Percentiles rank a stretch among this genome's conserved stretches.
These are phyloP conservation scores for Spea bombifrons DNA, from an alignment of 2,113 vertebrate genomes.

Conservation along the genomic window DNA sequence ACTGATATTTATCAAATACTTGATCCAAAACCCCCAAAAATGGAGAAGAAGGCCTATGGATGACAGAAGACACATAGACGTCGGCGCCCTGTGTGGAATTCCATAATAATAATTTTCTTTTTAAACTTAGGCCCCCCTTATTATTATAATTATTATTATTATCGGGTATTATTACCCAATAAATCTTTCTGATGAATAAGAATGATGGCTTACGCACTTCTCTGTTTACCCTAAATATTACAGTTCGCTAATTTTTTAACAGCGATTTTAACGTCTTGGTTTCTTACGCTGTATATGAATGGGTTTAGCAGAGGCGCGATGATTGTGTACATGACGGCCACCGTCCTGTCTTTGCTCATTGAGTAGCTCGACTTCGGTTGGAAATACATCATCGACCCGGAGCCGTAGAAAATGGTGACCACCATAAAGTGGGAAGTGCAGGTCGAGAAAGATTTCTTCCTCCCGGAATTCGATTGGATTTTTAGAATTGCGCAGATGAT, in stretches of 20 bases:
- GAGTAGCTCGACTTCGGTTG: slow-evolving; percentile 22
- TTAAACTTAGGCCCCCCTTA: too few species aligned
- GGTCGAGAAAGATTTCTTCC: slow-evolving; percentile 27
- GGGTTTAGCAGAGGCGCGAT: slow-evolving; percentile 19
- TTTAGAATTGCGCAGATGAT: slow-evolving; percentile 15
- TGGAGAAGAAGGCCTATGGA: too few species aligned
- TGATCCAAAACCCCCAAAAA: too few species aligned
- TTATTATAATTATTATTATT: too few species aligned
- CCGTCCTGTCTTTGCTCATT: slow-evolving; percentile 1
- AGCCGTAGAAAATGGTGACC: slow-evolving; percentile 24
- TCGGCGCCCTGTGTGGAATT: too few species aligned
- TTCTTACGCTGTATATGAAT: slow-evolving; percentile 24
- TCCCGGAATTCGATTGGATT: neutral
- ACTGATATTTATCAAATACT: too few species aligned
- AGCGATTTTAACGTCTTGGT: slow-evolving; percentile 4
- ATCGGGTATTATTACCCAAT: too few species aligned
- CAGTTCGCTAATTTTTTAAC: neutral
- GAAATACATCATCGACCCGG: slow-evolving; percentile 19
- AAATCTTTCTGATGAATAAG: too few species aligned
- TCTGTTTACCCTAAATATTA: too few species aligned
- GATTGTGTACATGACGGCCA: slow-evolving; percentile 10
- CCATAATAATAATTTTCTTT: too few species aligned
- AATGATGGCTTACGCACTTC: too few species aligned
- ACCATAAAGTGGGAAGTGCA: slow-evolving; percentile 26
- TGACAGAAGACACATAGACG: too few species aligned